Evolutionary conservation across 2,888 invertebrate species (phyloP).

Genomic region (Chalcis sispes): DNA sequence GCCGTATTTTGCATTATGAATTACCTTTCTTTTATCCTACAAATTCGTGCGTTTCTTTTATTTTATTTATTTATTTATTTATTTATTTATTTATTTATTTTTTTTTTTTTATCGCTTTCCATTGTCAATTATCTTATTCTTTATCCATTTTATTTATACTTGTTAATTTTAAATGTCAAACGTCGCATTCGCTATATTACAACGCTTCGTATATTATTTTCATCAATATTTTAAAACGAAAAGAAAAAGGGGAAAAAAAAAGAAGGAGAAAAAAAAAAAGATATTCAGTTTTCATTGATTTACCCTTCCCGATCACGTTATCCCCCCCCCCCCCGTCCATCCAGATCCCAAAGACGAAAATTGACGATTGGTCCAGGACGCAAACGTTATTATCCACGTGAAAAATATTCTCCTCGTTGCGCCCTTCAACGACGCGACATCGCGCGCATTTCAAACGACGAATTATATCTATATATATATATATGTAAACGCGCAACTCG

Average conservation of each 20-base stretch:
- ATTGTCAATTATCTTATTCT: neutral
- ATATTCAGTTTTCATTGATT: no score
- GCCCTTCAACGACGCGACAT: no score
- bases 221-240: no score
- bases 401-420: no score
- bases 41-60: neutral
- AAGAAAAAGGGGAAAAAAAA: no score
- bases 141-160: neutral
- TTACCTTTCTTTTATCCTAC: neutral
- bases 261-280: no score
- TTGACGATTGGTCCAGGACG: neutral
- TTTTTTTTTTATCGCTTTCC: neutral
- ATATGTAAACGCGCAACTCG: neutral
- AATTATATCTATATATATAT: conserved; percentile 7
- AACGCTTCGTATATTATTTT: no score
- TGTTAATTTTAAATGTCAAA: no score
- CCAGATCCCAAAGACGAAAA: neutral
- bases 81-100: neutral
- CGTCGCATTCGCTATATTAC: no score
- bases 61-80: neutral
- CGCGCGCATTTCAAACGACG: no score
- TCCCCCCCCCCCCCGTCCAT: no score
- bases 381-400: neutral
- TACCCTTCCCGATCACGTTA: no score
- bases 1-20: conserved; percentile 2